Evolutionary conservation across 2,113 vertebrate species (phyloP), one percentile per base, ranked within the genome.

Genomic region (Erythrocercus mccallii): DNA sequence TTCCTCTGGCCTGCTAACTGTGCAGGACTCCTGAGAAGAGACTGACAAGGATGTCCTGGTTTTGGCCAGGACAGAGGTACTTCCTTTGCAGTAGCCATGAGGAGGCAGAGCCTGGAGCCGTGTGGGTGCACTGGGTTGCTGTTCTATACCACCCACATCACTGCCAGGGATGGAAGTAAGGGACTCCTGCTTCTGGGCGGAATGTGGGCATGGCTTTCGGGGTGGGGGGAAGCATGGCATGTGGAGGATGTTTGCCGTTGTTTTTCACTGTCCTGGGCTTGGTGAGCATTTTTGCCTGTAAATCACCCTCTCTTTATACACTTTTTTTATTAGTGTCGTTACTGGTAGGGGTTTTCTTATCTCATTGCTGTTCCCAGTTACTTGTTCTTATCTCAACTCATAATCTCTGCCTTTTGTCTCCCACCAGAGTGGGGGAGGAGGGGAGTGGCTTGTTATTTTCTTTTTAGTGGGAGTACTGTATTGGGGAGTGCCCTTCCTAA

Each of bases 151-250:
- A 45, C 15, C 37, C 28, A 19, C 15, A 38, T 53, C 38, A 15
- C 33, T 60, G 53, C 23, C 38, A 77, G 53, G 14, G 22, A 2
- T 28, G 62, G 22, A 60, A 60, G 54, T 28, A 53, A 38, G 54
- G 62, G 18, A 16, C 54, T 53, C 6, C 54, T 19, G 33, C 37
- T 68, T 42, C 72, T 5, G 1, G 15, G 38, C 45, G 33, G 53
- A 31, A 33, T 1, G 0, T 19, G 27, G 38, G 4, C 33, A 51
- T 51, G 45, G 83, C 11, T 86, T 51, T 12, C 7, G 0, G 15
- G 15, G 15, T 2, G 4, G 12, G 11, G 56, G 14, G 22, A 68
- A 44, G 9, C 0, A 1, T 37, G 53, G 15, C 38, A 10, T 33
- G 27, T 3, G 9, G 10, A 60, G 23, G 5, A 27, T 51, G 18